Base-by-base conservation (phyloP, 1,140 invertebrate species). In the Scaptomyza hsui region DNA sequence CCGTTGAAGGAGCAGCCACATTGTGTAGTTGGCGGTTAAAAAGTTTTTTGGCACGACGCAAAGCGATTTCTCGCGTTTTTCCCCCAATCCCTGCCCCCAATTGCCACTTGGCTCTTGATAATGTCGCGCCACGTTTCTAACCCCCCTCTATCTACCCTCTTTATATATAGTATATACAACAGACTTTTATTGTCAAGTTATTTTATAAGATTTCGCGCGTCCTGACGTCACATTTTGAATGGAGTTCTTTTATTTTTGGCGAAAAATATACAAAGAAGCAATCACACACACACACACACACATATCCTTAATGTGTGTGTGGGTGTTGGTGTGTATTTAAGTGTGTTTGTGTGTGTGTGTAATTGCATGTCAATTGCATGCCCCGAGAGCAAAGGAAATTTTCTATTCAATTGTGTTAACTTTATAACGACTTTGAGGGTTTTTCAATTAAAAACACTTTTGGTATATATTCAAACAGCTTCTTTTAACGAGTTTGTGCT, bases 341-440 rank as follows among this genome's bases (percentile, higher is more conserved):
- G 37, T 37, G 35, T 39, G 19, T 48, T 35, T 42, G 41, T 49
- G 53, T 59, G 61, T 53, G 75, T 19, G 57, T 67, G 72, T 83
- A 85, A 85, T 85, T 88, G 82, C 81, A 88, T 88, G 82, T 88
- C 82, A 86, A 86, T 81, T 86, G 81, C 77, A 88, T 68, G 77
- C 68, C 51, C 48, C 35, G 32, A 52, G 45, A 44, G 42, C 75
- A 52, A 73, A 35, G 49, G 19, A 59, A 59, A 13, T 53, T 80
- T 49, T 39, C 67, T 71, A 37, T 72, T 80, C 77, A 79, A 75
- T 75, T 79, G 51, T 60, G 75, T 67, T 52, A 85, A 76, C 63
- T 80, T 80, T 79, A 51, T 62, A 48, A 70, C 60, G 59, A 48
- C 35, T 51, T 68, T 18, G 16, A 7, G 55, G 32, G 1, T 41